phyloP scores from a whole-genome alignment of 2,888 invertebrate species.

The Papilio protenor region DNA sequence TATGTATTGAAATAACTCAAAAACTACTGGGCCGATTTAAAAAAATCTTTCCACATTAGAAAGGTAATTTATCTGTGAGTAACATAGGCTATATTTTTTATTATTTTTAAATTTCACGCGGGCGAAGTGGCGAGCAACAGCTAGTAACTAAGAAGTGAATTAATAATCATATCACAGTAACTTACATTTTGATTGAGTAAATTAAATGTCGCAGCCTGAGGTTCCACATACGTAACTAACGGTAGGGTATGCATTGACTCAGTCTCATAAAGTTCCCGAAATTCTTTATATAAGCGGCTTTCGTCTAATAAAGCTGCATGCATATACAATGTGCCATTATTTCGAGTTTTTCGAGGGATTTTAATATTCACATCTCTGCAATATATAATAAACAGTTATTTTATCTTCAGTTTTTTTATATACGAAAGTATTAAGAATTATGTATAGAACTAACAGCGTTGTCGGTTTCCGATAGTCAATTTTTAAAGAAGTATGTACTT shows the following conservation, averaged over 20 bases:
- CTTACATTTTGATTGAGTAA: constrained; percentile 83
- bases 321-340: constrained; percentile 93
- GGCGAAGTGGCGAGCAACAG: too few relatives aligned
- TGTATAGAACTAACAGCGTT: constrained; percentile 64
- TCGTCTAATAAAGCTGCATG: constrained; percentile 87
- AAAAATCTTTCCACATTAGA: too few relatives aligned
- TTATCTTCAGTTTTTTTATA: constrained; percentile 32
- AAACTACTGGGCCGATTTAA: too few relatives aligned
- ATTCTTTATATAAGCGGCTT: constrained; percentile 77
- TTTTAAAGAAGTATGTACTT: constrained; percentile 84
- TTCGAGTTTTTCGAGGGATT: constrained; percentile 89
- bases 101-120: too few relatives aligned
- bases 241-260: constrained; percentile 87
- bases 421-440: constrained; percentile 1
- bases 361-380: constrained; percentile 87
- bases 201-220: constrained; percentile 90
- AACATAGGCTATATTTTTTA: too few relatives aligned
- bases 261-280: constrained; percentile 84
- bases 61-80: too few relatives aligned
- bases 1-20: too few relatives aligned
- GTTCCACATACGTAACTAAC: constrained; percentile 89
- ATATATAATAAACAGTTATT: constrained; percentile 46
- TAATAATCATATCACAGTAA: constrained; percentile 25
- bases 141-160: too few relatives aligned
- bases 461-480: constrained; percentile 86